Evolutionary conservation across 2,113 vertebrate genomes (phyloP).

Genomic region (Aythya baeri): DNA sequence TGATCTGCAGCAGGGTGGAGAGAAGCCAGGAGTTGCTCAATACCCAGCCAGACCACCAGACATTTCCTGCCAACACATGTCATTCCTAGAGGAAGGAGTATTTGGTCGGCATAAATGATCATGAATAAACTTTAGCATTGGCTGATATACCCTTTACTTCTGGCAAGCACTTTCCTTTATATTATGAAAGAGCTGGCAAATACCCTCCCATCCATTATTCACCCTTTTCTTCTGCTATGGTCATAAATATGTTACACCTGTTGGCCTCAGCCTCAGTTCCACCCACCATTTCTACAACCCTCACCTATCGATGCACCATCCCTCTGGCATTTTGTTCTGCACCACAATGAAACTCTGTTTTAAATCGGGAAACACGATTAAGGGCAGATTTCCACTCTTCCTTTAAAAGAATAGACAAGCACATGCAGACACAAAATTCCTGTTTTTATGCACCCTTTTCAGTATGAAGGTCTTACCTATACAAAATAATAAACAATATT

Average conservation of each 20-base stretch:
- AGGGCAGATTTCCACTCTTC: neutral
- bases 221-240: neutral
- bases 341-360: neutral
- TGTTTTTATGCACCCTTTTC: neutral
- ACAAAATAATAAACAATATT: neutral
- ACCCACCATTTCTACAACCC: neutral
- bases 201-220: neutral
- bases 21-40: constrained; percentile 37
- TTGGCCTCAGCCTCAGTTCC: neutral
- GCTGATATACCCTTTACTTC: constrained; percentile 18
- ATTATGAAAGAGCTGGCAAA: constrained; percentile 31
- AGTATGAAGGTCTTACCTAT: neutral
- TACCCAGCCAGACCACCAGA: constrained; percentile 41
- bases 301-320: neutral
- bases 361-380: neutral
- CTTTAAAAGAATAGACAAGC: neutral
- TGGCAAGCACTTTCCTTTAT: constrained; percentile 12
- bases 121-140: constrained; percentile 14
- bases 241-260: neutral
- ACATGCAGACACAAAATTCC: neutral
- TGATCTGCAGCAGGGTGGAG: neutral
- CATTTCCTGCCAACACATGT: constrained; percentile 10
- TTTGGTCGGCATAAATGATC: neutral
- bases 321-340: neutral
- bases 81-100: constrained; percentile 21